These are phyloP conservation scores for Zosterops borbonicus DNA, from an alignment of 2,113 vertebrate species.

Conservation along the genomic window DNA sequence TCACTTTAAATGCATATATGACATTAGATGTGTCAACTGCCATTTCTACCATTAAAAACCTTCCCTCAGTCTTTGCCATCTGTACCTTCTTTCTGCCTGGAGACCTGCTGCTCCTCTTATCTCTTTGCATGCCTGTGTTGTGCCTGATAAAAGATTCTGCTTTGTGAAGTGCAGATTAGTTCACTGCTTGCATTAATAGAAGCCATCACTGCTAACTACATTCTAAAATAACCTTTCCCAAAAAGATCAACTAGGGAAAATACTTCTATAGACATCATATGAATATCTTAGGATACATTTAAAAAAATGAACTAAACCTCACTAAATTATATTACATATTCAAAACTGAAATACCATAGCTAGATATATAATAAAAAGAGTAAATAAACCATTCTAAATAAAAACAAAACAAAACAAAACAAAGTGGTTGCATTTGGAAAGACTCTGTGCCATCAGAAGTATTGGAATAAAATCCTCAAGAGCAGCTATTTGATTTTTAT, in stretches of 20 bases:
- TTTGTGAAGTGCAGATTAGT: constrained; percentile 26
- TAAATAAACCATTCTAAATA: not conserved
- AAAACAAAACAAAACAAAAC: not conserved
- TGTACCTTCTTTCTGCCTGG: not conserved
- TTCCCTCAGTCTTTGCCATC: constrained; percentile 3
- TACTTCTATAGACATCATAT: not conserved
- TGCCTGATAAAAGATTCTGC: constrained; percentile 26
- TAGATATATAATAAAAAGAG: not conserved
- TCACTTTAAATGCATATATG: not conserved
- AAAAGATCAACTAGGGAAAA: not conserved
- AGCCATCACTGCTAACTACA: not conserved
- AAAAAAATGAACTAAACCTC: not conserved
- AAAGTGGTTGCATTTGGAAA: not conserved
- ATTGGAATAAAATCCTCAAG: not conserved
- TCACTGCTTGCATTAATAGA: not conserved
- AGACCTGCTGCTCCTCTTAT: constrained; percentile 18
- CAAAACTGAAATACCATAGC: not conserved
- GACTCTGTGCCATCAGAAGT: not conserved
- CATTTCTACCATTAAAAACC: not conserved
- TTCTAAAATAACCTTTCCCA: not conserved
- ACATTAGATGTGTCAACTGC: not conserved
- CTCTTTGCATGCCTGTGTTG: not conserved
- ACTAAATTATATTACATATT: not conserved
- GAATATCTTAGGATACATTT: not conserved
- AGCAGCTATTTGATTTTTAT: not conserved